phyloP scores from a whole-genome alignment of 2,888 invertebrate genomes.

The Euzophera pinguis region DNA sequence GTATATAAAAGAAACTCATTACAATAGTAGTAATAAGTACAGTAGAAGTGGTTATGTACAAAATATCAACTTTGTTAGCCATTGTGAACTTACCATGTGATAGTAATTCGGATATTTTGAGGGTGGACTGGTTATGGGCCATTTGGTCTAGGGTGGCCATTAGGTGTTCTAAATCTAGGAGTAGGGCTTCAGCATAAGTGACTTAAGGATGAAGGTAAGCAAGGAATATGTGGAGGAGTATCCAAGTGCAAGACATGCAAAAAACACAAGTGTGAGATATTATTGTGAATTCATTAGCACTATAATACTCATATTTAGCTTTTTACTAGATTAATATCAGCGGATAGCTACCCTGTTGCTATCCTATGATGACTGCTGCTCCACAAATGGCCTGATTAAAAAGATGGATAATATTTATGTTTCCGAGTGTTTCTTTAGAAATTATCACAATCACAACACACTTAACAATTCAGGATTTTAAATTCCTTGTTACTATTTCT shows the following conservation, averaged over 20 bases:
- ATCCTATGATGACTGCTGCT: too few species aligned
- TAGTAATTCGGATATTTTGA: conserved; percentile 75
- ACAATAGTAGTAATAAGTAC: too few species aligned
- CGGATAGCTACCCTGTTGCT: too few species aligned
- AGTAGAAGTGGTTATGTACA: too few species aligned
- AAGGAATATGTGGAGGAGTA: conserved; percentile 52
- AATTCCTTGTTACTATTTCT: too few species aligned
- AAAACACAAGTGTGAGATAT: conserved; percentile 45
- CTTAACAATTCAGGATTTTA: too few species aligned
- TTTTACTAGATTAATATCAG: background rate
- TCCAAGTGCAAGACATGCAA: conserved; percentile 80
- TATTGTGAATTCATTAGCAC: conserved; percentile 4
- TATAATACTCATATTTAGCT: background rate
- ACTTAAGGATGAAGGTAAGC: conserved; percentile 67
- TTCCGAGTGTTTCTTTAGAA: too few species aligned
- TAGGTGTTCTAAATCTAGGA: conserved; percentile 78
- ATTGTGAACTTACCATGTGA: conserved; percentile 69
- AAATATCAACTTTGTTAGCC: background rate
- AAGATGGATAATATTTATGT: too few species aligned
- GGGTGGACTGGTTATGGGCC: conserved; percentile 74
- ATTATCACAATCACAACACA: too few species aligned
- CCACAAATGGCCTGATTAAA: too few species aligned
- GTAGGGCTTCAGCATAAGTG: conserved; percentile 77
- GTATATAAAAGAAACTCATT: too few species aligned
- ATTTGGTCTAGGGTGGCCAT: conserved; percentile 79